phyloP scores from a whole-genome alignment of 2,113 vertebrate species.

The Paedocypris sp. region DNA sequence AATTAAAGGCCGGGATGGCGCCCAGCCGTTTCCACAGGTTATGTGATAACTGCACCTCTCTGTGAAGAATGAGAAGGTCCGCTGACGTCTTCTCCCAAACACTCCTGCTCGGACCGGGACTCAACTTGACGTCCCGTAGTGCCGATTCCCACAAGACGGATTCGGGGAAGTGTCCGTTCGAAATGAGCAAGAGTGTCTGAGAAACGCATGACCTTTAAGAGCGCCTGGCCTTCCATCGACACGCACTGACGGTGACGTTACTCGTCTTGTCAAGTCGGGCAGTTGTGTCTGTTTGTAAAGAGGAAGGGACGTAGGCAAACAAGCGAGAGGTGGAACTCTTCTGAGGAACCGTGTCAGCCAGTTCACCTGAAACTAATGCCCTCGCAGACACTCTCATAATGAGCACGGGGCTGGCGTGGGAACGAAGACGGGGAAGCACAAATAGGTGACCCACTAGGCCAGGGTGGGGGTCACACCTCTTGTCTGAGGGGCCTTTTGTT shows the following conservation, averaged over 20 bases:
- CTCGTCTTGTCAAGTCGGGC: too few relatives aligned
- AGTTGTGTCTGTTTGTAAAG: too few relatives aligned
- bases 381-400: constrained; percentile 75
- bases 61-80: constrained; percentile 65
- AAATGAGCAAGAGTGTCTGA: background rate
- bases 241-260: background rate
- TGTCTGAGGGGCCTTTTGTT: constrained; percentile 44
- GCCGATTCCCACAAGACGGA: constrained; percentile 14
- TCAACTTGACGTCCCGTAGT: constrained; percentile 24
- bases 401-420: constrained; percentile 88
- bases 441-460: constrained; percentile 85
- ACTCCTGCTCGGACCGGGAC: constrained; percentile 40
- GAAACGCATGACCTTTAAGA: background rate
- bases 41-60: constrained; percentile 82
- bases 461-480: constrained; percentile 34
- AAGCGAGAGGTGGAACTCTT: background rate
- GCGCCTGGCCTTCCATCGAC: background rate
- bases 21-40: constrained; percentile 69
- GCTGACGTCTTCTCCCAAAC: constrained; percentile 57
- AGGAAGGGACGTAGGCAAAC: background rate
- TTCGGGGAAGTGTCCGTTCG: background rate
- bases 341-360: constrained; percentile 38
- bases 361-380: constrained; percentile 95
- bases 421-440: constrained; percentile 80
- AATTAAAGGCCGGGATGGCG: constrained; percentile 78